Evolutionary conservation across 2,797 vertebrate genomes (phyloP), one percentile per base, ranked within the genome.

Genomic region (Orientallactaga sibirica): DNA sequence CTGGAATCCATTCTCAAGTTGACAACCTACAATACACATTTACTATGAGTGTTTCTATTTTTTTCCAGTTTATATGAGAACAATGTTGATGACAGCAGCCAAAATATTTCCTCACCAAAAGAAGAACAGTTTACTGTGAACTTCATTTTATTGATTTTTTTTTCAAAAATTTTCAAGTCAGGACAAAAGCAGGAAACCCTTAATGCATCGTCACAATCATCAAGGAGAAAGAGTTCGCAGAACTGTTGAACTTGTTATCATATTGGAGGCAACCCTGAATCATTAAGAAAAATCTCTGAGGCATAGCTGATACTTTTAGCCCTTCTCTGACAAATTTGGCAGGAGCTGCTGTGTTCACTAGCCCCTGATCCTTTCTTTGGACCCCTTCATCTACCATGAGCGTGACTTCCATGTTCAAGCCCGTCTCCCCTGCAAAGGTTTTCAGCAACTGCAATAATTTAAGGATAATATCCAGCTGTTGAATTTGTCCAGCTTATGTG

Each of bases 71-170:
- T 70, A 52, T 73, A 33, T 78, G 92, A 86, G 43, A 75, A 79
- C 2, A 0, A 75, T 12, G 29, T 62, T 88, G 81, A 91, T 96
- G 95, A 95, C 41, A 90, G 83, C 64, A 89, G 82, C 78, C 92
- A 93, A 96, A 94, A 79, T 88, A 92, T 94, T 92, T 82, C 70
- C 84, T 92, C 80, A 88, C 76, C 70, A 75, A 48, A 48, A 90
- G 33, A 48, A 94, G 95, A 92, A 93, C n/a, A 87, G 85, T 93
- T 94, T 96, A 91, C 78, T 87, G 55, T 95, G 71, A 91, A 61
- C 55, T 62, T 19, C 37, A 48, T 76, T 95, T 89, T 86, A 87
- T 82, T 92, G 86, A 95, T 92, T 96, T 96, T 75, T 62, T 48
- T 48, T 48, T 73, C 74, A 87, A 88, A 86, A 92, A 43, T 93